phyloP scores from a whole-genome alignment of 2,797 vertebrate species.

The Gila robusta region DNA sequence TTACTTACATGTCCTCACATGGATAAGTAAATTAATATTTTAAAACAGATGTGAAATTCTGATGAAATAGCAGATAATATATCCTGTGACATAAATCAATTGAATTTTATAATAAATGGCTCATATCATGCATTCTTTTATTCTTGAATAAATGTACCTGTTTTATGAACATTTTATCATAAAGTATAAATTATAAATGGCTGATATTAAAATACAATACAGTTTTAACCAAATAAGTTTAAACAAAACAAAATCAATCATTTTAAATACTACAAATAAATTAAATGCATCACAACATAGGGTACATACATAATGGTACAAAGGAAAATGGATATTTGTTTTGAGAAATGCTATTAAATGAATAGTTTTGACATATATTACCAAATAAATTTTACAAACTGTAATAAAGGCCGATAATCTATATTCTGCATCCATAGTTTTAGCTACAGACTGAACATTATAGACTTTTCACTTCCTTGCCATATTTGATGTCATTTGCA shows the following conservation, averaged over 20 bases:
- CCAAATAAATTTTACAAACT: neutral
- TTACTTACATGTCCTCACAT: no score
- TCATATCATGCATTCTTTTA: neutral
- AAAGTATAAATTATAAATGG: neutral
- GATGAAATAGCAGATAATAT: neutral
- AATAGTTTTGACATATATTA: neutral
- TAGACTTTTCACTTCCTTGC: neutral
- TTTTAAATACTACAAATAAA: neutral
- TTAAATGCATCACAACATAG: neutral
- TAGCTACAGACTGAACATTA: neutral
- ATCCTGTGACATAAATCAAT: neutral
- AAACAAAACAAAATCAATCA: neutral
- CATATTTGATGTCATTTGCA: neutral
- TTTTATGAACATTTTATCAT: neutral
- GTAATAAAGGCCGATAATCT: neutral
- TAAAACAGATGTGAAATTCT: neutral
- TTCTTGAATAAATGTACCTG: neutral
- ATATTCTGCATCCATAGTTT: neutral
- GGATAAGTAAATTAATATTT: neutral
- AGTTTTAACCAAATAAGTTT: neutral
- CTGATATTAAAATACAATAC: neutral
- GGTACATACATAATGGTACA: neutral
- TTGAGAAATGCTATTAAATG: neutral
- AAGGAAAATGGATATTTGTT: neutral
- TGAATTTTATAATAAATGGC: neutral